Base-by-base conservation (phyloP, 2,888 invertebrate species). In the Apamea monoglypha region DNA sequence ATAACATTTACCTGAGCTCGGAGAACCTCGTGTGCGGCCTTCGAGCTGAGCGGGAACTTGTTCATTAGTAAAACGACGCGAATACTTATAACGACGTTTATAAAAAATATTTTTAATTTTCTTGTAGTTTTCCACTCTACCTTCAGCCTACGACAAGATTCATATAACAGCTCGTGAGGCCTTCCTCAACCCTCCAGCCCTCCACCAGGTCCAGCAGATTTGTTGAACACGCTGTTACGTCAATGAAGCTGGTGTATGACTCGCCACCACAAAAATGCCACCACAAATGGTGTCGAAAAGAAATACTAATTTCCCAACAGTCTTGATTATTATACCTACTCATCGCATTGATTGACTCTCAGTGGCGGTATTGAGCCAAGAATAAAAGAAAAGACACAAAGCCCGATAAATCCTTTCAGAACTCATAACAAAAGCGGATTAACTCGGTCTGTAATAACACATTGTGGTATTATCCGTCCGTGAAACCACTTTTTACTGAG, bases 371-470 rank as follows among this genome's bases (percentile, higher is more conserved):
- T 92, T 92, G 91, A 92, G 86, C 84, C 83, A 86, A 76, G 87
- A 86, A 91, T 89, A 88, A 87, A 91, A 91, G 91, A 93, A 93
- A 92, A 91, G 91, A 91, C 92, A 90, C 87, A 87, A 91, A 92
- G 82, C 92, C 89, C 86, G 87, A 91, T 93, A 93, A 94, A 94
- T 94, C 94, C 92, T 91, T 92, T 92, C 89, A 92, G 91, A 93
- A 92, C 93, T 93, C 93, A 92, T 92, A 94, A 96, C 94, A 95
- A 95, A 94, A 91, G 93, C 90, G 92, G 95, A 94, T 95, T 94
- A 94, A 92, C 93, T 92, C 89, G 85, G 90, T 89, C 93, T 91
- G 91, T 94, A 95, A 94, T 94, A 95, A 94, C 93, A 95, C 92
- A 93, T 92, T 92, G 93, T 91, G 89, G 91, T 87, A 91, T 93